phyloP scores from a whole-genome alignment of 2,113 vertebrate genomes.

The Silurus glanis region DNA sequence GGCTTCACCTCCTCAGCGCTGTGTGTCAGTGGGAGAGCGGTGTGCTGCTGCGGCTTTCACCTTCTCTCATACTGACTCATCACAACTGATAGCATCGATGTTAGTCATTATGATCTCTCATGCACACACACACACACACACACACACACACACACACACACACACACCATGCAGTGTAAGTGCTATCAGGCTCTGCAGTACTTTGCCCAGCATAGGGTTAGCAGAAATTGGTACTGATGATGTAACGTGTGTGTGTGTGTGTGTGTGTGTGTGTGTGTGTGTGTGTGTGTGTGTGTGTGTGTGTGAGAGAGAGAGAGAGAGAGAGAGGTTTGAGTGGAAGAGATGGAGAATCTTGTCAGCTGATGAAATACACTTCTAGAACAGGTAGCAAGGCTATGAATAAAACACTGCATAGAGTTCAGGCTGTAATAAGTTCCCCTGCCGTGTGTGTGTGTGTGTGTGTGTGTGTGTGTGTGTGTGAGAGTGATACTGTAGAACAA shows the following conservation, averaged over 20 bases:
- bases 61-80: conserved; percentile 23
- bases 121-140: not conserved
- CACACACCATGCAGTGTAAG: not conserved
- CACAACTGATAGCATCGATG: not conserved
- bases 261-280: conserved; percentile 9
- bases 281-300: conserved; percentile 18
- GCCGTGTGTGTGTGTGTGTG: conserved; percentile 25
- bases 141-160: conserved; percentile 4
- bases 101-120: not conserved
- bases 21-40: not conserved
- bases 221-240: not conserved
- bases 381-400: conserved; percentile 29
- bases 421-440: conserved; percentile 5
- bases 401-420: conserved; percentile 24
- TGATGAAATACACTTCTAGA: conserved; percentile 23
- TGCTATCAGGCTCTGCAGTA: not conserved
- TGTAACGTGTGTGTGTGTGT: conserved; percentile 1
- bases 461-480: conserved; percentile 22
- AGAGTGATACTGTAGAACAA: not conserved
- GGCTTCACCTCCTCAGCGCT: not conserved
- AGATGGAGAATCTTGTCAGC: conserved; percentile 25
- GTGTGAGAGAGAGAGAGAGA: not conserved
- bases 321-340: not conserved
- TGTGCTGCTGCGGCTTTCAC: not conserved
- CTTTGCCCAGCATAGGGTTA: not conserved